Percentiles rank a stretch among this genome's conserved stretches.
Conservation (phyloP, 53 echinoderm and acorn worm species). For the Echinarachnius parma region DNA sequence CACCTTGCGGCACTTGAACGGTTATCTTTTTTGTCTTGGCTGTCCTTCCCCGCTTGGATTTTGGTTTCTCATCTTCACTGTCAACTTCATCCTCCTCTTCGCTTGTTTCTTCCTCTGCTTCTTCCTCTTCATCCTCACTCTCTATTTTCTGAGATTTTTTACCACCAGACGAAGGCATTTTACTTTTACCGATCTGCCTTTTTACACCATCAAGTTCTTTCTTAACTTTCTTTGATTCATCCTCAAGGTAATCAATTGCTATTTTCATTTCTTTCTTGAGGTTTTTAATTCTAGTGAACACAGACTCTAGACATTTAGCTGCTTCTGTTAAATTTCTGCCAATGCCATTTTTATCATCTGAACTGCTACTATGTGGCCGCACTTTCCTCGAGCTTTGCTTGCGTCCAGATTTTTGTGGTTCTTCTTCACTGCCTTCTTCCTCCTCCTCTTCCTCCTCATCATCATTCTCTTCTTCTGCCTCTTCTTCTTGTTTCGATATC, state of each 20-base stretch:
- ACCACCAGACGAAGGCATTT: too few species aligned
- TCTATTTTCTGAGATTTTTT: too few species aligned
- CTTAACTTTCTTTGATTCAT: slow-evolving; percentile 15
- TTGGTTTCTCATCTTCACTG: slow-evolving; percentile 5
- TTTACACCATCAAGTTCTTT: background rate
- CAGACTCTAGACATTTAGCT: background rate
- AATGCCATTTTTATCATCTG: too few species aligned
- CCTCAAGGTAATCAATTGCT: slow-evolving; percentile 17
- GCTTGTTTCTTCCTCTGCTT: background rate
- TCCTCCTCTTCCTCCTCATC: slow-evolving; percentile 1
- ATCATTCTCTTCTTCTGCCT: too few species aligned
- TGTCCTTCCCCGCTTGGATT: background rate
- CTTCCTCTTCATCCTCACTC: slow-evolving; percentile 11
- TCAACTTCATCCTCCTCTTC: slow-evolving; percentile 1
- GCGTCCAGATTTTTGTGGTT: too few species aligned
- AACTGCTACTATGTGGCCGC: too few species aligned
- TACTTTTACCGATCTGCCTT: background rate
- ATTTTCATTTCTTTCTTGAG: slow-evolving; percentile 24
- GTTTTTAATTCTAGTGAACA: background rate
- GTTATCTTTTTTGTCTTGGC: slow-evolving; percentile 24
- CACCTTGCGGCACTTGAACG: slow-evolving; percentile 14
- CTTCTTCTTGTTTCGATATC: too few species aligned
- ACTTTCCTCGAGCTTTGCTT: too few species aligned
- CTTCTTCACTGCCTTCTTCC: slow-evolving; percentile 8
- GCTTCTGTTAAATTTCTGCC: slow-evolving; percentile 15